Evolutionary conservation across 2,888 invertebrate genomes (phyloP).

Genomic region (Gandaritis pyraliata): DNA sequence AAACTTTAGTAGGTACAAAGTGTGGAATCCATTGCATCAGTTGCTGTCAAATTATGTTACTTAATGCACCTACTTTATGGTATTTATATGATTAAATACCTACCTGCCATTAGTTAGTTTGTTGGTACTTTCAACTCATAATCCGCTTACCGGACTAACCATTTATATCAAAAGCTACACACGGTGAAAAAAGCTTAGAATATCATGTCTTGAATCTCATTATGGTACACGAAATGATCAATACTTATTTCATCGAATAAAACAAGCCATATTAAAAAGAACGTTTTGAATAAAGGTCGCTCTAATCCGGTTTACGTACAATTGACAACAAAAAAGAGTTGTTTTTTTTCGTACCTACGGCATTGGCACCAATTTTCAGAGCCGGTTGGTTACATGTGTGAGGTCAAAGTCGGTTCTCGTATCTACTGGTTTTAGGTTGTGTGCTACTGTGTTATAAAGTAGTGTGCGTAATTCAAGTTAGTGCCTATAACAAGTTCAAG

Average conservation of each 20-base stretch:
- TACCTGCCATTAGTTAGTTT: no score
- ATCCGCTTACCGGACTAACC: no score
- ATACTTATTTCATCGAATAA: slow-evolving; percentile 5
- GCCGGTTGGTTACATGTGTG: slow-evolving; percentile 51
- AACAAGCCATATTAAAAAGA: slow-evolving; percentile 1
- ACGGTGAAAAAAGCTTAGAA: neutral
- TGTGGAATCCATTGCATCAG: no score
- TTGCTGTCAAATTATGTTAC: no score
- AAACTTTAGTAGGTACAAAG: no score
- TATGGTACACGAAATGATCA: neutral
- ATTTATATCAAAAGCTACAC: neutral
- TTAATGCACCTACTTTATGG: no score
- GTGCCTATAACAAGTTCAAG: neutral
- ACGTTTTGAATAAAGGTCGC: slow-evolving; percentile 30
- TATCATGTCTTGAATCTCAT: neutral
- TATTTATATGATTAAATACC: no score
- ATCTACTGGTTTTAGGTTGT: slow-evolving; percentile 14
- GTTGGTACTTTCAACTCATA: no score
- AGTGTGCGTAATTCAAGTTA: slow-evolving; percentile 7
- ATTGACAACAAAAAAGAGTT: slow-evolving; percentile 24
- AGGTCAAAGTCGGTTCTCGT: slow-evolving; percentile 55
- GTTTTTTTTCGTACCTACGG: slow-evolving; percentile 40
- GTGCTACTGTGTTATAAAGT: neutral
- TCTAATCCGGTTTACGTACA: slow-evolving; percentile 32
- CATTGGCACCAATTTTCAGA: slow-evolving; percentile 64